phyloP scores from a whole-genome alignment of 2,888 invertebrate genomes.

The Rotaria socialis region DNA sequence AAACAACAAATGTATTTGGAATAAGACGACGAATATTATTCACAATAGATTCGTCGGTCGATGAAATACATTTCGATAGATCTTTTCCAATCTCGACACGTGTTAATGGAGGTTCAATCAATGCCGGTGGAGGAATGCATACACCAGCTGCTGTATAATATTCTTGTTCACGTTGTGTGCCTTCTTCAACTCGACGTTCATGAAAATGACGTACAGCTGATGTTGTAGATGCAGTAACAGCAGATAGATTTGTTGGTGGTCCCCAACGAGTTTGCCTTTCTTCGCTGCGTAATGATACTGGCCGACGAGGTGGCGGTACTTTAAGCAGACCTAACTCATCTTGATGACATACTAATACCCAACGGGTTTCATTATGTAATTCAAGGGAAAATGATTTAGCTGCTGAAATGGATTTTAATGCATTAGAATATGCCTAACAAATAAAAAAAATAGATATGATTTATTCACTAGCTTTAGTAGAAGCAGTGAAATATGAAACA shows the following conservation, averaged over 20 bases:
- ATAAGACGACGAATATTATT: slow-evolving; percentile 5
- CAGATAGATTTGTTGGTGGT: slow-evolving; percentile 10
- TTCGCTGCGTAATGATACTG: not conserved
- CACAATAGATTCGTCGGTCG: not conserved
- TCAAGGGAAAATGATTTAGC: slow-evolving; percentile 26
- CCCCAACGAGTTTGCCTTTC: not conserved
- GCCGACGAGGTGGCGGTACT: not conserved
- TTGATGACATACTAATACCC: slow-evolving; percentile 1
- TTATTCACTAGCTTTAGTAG: too few species aligned
- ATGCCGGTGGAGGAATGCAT: not conserved
- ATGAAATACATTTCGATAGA: not conserved
- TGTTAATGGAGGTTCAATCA: not conserved
- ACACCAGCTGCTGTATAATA: not conserved
- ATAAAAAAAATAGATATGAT: too few species aligned
- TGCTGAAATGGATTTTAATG: slow-evolving; percentile 4
- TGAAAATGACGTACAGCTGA: slow-evolving; percentile 33
- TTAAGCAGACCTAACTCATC: not conserved
- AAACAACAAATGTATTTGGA: slow-evolving; percentile 34
- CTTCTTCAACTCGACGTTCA: slow-evolving; percentile 29
- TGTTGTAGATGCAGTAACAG: not conserved
- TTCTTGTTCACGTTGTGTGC: not conserved
- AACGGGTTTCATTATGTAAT: not conserved
- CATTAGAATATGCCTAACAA: not conserved
- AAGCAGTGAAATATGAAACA: too few species aligned
- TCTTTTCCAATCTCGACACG: not conserved